Percentiles rank a stretch among this genome's conserved stretches.
These are phyloP conservation scores for Chaenogobius annularis DNA, from an alignment of 2,113 vertebrate genomes.

Conservation along the genomic window DNA sequence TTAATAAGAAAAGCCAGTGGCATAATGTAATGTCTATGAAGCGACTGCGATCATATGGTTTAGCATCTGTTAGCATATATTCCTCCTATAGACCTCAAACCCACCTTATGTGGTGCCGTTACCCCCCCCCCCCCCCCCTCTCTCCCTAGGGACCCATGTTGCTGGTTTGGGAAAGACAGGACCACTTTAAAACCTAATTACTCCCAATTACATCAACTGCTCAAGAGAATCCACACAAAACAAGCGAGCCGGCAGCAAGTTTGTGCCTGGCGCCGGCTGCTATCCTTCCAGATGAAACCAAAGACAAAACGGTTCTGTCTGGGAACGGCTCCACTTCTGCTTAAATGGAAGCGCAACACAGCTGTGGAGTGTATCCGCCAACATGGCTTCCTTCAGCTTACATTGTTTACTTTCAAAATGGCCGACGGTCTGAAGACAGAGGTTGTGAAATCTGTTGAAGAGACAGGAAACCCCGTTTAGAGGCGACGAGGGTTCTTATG, in stretches of 20 bases:
- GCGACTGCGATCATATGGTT: slow-evolving; percentile 35
- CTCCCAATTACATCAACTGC: slow-evolving; percentile 59
- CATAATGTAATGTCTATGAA: slow-evolving; percentile 32
- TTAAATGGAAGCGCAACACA: background rate
- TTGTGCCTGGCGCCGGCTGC: slow-evolving; percentile 38
- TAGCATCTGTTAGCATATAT: slow-evolving; percentile 43
- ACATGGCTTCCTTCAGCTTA: slow-evolving; percentile 9
- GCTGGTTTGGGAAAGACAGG: slow-evolving; percentile 58
- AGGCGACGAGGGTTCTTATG: slow-evolving; percentile 76
- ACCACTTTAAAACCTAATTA: slow-evolving; percentile 68
- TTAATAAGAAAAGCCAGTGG: slow-evolving; percentile 14
- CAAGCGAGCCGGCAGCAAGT: slow-evolving; percentile 48
- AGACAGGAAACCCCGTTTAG: slow-evolving; percentile 76
- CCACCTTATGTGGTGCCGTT: slow-evolving; percentile 19
- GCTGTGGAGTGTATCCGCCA: background rate
- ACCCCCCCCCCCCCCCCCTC: background rate
- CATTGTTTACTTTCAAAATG: slow-evolving; percentile 46
- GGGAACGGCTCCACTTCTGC: background rate
- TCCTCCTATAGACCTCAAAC: slow-evolving; percentile 35
- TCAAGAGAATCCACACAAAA: slow-evolving; percentile 57
- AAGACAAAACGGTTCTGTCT: slow-evolving; percentile 12
- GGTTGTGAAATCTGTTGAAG: slow-evolving; percentile 54
- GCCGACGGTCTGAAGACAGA: slow-evolving; percentile 34
- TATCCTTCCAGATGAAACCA: slow-evolving; percentile 28
- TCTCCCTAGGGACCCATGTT: slow-evolving; percentile 47